phyloP scores from a whole-genome alignment of 1,140 invertebrate species.

The Neotoxoptera formosana region DNA sequence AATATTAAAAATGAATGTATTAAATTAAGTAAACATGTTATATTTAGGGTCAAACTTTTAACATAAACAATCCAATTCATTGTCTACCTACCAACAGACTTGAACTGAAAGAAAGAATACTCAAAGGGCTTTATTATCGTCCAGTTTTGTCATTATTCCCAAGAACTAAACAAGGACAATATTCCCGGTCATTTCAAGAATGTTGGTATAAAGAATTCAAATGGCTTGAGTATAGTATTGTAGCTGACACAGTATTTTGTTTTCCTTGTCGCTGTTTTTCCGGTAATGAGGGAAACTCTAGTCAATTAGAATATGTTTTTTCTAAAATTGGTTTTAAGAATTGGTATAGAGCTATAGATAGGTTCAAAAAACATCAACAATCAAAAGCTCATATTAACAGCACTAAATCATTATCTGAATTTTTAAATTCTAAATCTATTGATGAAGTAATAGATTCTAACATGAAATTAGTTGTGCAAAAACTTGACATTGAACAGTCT shows the following conservation, averaged over 20 bases:
- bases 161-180: background rate
- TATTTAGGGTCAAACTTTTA: too few species aligned
- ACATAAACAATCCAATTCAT: background rate
- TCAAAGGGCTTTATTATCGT: background rate
- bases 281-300: background rate
- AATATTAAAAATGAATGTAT: too few species aligned
- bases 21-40: too few species aligned
- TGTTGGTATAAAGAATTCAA: background rate
- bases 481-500: too few species aligned
- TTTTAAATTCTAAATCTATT: too few species aligned
- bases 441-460: too few species aligned
- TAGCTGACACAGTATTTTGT: constrained; percentile 13
- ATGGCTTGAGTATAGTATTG: background rate
- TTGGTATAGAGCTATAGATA: too few species aligned
- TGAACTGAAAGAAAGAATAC: background rate
- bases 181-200: background rate
- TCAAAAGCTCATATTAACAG: too few species aligned
- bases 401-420: too few species aligned
- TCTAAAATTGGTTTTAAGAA: background rate
- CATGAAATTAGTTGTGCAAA: too few species aligned
- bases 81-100: background rate
- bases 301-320: background rate
- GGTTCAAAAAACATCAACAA: too few species aligned
- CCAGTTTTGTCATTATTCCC: background rate
- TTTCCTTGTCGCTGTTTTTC: background rate